phyloP scores from a whole-genome alignment of 2,113 vertebrate species.

The Toxotes jaculatrix region DNA sequence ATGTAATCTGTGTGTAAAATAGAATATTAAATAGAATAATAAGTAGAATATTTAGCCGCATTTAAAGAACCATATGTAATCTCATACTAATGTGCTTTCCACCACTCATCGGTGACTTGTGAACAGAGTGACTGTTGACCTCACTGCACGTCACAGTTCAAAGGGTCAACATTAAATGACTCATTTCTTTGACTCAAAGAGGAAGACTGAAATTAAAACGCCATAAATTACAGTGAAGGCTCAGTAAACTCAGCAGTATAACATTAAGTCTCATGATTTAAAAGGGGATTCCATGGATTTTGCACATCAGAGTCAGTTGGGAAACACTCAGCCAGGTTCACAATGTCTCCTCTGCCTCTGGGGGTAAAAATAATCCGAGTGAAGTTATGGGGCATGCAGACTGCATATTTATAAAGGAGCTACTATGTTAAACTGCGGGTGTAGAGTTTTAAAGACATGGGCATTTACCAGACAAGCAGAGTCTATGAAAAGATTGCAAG shows the following conservation, averaged over 20 bases:
- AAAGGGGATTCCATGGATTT: conserved; percentile 21
- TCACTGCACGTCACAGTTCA: not conserved
- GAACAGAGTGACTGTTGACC: not conserved
- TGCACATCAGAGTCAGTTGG: not conserved
- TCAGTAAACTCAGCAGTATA: not conserved
- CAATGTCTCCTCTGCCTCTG: not conserved
- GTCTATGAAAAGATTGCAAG: not conserved
- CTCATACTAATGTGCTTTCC: too few species aligned
- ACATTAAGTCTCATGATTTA: not conserved
- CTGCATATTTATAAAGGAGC: not conserved
- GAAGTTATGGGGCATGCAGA: not conserved
- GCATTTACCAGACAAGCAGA: not conserved
- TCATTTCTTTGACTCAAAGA: too few species aligned
- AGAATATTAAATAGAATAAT: too few species aligned
- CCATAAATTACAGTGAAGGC: not conserved
- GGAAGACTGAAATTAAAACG: not conserved
- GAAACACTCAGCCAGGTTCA: not conserved
- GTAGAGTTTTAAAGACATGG: not conserved
- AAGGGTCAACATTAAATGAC: not conserved
- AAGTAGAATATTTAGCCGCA: too few species aligned
- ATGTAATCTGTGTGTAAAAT: too few species aligned
- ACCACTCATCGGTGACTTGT: too few species aligned
- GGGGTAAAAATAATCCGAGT: not conserved
- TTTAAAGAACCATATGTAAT: too few species aligned
- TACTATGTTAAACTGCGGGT: not conserved